phyloP scores from a whole-genome alignment of 1,140 invertebrate species.

The Magallana angulata region DNA sequence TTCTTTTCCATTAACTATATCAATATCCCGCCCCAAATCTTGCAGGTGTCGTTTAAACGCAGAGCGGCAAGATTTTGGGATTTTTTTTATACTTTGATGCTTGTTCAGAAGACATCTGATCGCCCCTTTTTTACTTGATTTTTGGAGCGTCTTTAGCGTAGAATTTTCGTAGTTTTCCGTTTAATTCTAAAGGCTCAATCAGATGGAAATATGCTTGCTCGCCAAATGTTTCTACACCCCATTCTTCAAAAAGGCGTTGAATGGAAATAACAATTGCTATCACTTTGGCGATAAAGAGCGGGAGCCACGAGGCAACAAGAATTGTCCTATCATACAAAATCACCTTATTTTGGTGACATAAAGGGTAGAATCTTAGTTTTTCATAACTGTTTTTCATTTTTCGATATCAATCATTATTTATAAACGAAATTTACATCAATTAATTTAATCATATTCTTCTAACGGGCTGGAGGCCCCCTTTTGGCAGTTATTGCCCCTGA shows the following conservation, averaged over 20 bases:
- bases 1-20: constrained; percentile 40
- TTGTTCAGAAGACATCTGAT: constrained; percentile 1
- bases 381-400: too few relatives aligned
- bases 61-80: background rate
- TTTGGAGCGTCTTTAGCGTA: constrained; percentile 45
- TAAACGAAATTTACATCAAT: too few relatives aligned
- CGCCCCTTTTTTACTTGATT: background rate
- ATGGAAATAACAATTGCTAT: too few relatives aligned
- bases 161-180: constrained; percentile 38
- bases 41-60: constrained; percentile 40
- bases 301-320: too few relatives aligned
- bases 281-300: too few relatives aligned
- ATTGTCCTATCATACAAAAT: too few relatives aligned
- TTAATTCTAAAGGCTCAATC: background rate
- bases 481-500: too few relatives aligned
- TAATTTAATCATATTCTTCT: too few relatives aligned
- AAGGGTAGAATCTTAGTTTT: too few relatives aligned
- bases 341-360: too few relatives aligned
- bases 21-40: constrained; percentile 43
- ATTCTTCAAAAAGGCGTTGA: background rate
- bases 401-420: too few relatives aligned
- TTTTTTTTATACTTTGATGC: constrained; percentile 37
- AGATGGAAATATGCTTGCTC: background rate
- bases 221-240: background rate
- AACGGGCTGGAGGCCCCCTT: too few relatives aligned